Evolutionary conservation across 2,113 vertebrate species (phyloP).

Genomic region (Oreotragus oreotragus): DNA sequence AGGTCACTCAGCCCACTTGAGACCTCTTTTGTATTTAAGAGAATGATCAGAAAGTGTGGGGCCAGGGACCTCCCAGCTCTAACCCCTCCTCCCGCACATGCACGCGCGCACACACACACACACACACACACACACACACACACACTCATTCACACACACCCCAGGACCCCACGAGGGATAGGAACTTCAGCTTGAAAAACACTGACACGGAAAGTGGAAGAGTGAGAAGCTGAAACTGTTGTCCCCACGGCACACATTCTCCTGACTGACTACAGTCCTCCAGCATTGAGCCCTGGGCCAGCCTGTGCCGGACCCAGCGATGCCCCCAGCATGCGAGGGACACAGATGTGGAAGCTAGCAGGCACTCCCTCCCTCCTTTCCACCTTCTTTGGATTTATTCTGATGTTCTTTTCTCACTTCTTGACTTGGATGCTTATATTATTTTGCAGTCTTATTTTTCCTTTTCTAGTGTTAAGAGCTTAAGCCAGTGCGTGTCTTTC

Average conservation of each 20-base stretch:
- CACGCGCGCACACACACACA: accelerated
- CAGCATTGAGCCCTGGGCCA: not conserved
- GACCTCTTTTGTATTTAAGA: not conserved
- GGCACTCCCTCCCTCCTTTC: not conserved
- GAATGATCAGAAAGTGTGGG: not conserved
- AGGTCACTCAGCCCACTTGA: not conserved
- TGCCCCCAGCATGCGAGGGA: not conserved
- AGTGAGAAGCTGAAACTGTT: not conserved
- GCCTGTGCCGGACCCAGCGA: not conserved
- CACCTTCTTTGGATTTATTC: not conserved
- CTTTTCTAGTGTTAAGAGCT: not conserved
- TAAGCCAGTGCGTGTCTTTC: not conserved
- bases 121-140: not conserved
- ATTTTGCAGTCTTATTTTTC: not conserved
- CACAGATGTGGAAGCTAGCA: not conserved
- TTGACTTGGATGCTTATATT: not conserved
- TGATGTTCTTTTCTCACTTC: not conserved
- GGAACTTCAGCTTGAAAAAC: not conserved
- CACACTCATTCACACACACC: not conserved
- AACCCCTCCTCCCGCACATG: not conserved
- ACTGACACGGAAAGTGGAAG: not conserved
- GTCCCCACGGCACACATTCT: not conserved
- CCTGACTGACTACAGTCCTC: not conserved
- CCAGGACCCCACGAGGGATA: not conserved
- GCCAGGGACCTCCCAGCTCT: not conserved